Percentiles rank a stretch among this genome's conserved stretches.
Conservation (phyloP, 2,797 vertebrate genomes). For the Erethizon dorsatum region DNA sequence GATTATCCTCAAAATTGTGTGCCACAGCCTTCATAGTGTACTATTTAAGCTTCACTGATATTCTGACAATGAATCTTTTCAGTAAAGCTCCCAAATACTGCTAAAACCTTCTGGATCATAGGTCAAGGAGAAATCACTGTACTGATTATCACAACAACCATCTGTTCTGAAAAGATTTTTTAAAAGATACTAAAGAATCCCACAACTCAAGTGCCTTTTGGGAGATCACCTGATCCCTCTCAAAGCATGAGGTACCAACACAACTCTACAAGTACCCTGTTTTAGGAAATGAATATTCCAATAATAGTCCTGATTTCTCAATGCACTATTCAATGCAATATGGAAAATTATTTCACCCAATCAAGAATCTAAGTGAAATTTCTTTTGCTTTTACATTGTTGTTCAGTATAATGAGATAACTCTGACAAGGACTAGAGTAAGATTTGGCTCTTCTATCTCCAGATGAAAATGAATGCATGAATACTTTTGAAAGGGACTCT, state of each 20-base stretch:
- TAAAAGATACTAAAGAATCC: not conserved
- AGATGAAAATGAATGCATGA: not conserved
- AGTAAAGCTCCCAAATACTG: not conserved
- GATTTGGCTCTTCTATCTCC: not conserved
- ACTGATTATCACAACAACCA: not conserved
- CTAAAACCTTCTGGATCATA: not conserved
- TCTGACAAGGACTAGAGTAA: not conserved
- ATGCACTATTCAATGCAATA: not conserved
- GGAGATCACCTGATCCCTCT: not conserved
- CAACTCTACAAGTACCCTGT: not conserved
- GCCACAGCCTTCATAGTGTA: not conserved
- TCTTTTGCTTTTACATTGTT: not conserved
- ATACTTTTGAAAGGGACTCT: not conserved
- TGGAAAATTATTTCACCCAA: slow-evolving; percentile 33
- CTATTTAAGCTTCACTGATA: not conserved
- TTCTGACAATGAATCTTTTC: not conserved
- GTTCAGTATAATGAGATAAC: not conserved
- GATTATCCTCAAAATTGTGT: not conserved
- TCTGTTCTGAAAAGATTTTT: not conserved
- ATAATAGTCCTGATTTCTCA: not conserved
- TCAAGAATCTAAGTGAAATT: not conserved
- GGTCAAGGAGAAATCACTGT: not conserved
- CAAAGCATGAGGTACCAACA: not conserved
- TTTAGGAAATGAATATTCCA: not conserved
- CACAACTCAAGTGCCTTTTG: not conserved